Conservation (phyloP, 2,888 invertebrate genomes). For the Heliothis peltigera region DNA sequence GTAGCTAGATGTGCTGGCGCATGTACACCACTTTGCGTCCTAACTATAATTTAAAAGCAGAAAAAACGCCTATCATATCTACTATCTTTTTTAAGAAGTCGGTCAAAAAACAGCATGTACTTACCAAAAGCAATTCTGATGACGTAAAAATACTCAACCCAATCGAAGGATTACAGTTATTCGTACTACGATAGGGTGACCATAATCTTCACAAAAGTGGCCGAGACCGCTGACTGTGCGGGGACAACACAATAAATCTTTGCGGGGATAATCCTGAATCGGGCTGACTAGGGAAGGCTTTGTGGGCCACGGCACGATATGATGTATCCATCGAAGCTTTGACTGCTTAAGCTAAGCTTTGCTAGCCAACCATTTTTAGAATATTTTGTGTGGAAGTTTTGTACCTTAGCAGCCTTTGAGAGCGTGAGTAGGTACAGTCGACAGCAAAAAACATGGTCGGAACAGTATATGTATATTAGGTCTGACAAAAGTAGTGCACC, state of each 20-base stretch:
- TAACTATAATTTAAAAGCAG: too few species aligned
- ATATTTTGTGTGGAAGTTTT: constrained; percentile 9
- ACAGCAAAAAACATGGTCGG: background rate
- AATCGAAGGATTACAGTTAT: constrained; percentile 58
- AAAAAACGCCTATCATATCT: too few species aligned
- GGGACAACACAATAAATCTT: constrained; percentile 75
- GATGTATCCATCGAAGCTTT: constrained; percentile 57
- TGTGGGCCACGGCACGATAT: constrained; percentile 62
- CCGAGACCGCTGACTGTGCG: constrained; percentile 60
- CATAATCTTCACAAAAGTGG: constrained; percentile 72
- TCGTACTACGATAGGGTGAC: constrained; percentile 57
- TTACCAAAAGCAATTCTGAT: constrained; percentile 24
- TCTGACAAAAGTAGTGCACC: too few species aligned
- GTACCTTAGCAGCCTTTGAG: background rate
- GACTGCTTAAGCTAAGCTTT: constrained; percentile 50
- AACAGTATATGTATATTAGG: too few species aligned
- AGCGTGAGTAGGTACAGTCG: background rate
- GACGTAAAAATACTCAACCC: constrained; percentile 47
- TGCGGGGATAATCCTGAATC: constrained; percentile 71
- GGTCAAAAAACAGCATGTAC: too few species aligned
- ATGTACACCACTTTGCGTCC: too few species aligned
- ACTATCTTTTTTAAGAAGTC: too few species aligned
- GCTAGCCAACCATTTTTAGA: constrained; percentile 33
- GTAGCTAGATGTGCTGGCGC: too few species aligned
- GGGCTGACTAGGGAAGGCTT: constrained; percentile 64